Percentiles rank a stretch among this genome's conserved stretches.
phyloP scores from a whole-genome alignment of 2,113 vertebrate species.

The Anoplopoma fimbria region DNA sequence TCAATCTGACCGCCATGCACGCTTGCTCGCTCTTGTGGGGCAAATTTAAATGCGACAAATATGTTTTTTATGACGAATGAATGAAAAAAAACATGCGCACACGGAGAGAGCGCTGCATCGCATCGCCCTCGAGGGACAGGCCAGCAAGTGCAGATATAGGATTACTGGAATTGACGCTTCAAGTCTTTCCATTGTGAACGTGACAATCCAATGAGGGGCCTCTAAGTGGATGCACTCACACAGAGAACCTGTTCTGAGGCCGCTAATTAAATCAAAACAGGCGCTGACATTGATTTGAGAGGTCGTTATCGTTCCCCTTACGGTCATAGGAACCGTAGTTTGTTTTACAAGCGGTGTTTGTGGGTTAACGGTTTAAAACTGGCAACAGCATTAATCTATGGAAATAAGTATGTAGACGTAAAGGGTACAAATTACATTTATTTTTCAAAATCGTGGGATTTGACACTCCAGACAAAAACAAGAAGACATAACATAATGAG shows the following conservation, averaged over 20 bases:
- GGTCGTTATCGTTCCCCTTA: conserved; percentile 71
- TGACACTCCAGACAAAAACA: too few species aligned
- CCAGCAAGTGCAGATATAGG: conserved; percentile 78
- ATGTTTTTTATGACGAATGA: conserved; percentile 76
- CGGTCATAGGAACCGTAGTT: conserved; percentile 45
- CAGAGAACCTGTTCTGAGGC: conserved; percentile 74
- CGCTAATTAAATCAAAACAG: conserved; percentile 84
- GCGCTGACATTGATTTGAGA: conserved; percentile 77
- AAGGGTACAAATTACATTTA: background rate
- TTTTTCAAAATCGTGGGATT: too few species aligned
- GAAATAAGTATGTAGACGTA: background rate
- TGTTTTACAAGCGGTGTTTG: conserved; percentile 45
- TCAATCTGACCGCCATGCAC: conserved; percentile 70
- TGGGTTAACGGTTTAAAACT: background rate
- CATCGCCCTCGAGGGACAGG: conserved; percentile 77
- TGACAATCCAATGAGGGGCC: conserved; percentile 81
- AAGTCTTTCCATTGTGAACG: conserved; percentile 81
- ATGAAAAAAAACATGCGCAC: conserved; percentile 46
- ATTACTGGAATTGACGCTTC: conserved; percentile 81
- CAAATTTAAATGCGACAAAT: conserved; percentile 64
- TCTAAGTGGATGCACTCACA: conserved; percentile 80
- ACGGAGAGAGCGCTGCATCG: conserved; percentile 42
- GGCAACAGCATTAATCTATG: background rate
- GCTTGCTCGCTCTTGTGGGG: conserved; percentile 24
- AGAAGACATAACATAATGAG: too few species aligned